Conservation (phyloP, 2,113 vertebrate genomes). For the Calyptommatus sinebrachiatus region DNA sequence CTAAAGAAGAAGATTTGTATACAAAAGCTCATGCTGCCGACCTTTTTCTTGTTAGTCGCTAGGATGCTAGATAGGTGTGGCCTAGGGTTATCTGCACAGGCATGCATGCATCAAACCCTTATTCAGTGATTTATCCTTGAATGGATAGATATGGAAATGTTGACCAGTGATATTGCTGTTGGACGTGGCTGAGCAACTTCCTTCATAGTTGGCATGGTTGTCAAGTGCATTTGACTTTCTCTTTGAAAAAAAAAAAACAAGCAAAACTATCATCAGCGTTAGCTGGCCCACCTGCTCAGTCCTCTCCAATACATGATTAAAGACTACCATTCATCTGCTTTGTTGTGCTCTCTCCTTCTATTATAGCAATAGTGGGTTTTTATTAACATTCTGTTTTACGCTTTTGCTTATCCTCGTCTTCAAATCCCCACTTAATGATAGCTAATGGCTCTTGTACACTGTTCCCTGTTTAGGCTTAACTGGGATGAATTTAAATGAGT, state of each 20-base stretch:
- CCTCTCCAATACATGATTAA: background rate
- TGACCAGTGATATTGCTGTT: background rate
- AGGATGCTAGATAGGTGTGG: too few relatives aligned
- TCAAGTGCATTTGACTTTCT: background rate
- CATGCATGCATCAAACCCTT: too few relatives aligned
- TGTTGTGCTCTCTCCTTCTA: background rate
- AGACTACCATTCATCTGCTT: background rate
- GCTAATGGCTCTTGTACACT: constrained; percentile 21
- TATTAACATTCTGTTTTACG: constrained; percentile 1
- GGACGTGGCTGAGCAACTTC: background rate
- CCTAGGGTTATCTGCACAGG: too few relatives aligned
- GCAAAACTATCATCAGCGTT: background rate
- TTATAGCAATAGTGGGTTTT: constrained; percentile 4
- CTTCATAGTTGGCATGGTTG: background rate
- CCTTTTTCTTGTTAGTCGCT: too few relatives aligned
- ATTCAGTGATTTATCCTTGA: too few relatives aligned
- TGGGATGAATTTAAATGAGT: constrained; percentile 37
- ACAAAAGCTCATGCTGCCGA: too few relatives aligned
- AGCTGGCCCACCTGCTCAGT: background rate
- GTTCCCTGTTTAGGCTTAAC: constrained; percentile 35
- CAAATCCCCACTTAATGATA: constrained; percentile 27
- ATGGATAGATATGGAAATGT: too few relatives aligned
- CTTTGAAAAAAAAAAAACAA: background rate
- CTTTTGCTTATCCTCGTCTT: constrained; percentile 30
- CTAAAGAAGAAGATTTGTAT: too few relatives aligned